Evolutionary conservation across 2,797 vertebrate genomes (phyloP), one percentile per base, ranked within the genome.

Genomic region (Chelonia mydas): DNA sequence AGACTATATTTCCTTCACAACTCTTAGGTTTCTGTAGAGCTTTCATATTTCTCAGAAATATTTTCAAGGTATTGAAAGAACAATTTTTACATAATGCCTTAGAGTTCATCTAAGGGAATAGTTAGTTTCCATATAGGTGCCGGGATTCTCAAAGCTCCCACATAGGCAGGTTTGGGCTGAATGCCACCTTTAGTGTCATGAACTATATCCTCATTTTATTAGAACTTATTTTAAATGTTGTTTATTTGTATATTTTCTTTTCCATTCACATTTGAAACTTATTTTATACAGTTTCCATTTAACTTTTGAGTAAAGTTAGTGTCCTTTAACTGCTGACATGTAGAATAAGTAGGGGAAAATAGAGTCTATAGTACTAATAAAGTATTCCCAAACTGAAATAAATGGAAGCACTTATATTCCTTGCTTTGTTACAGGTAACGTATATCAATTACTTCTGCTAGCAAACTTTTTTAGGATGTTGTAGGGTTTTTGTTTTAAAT

Each of bases 31-130:
- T 96, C 88, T 81, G 78, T 21, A 76, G 83, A 95, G 87, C 88
- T 59, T 95, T 96, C 90, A 51, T 92, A 84, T 96, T 96, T 95
- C 93, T 95, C 76, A 92, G 90, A 93, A 93, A 83, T 91, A 93
- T 96, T 96, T 77, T 95, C 93, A 97, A 95, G 94, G 94, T 87
- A 77, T 77, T 31, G 45, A 68, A 84, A 90, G 92, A 94, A 54
- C 27, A 72, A 83, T 72, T 92, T 91, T 88, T 89, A 25, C 83
- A 79, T 91, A 79, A 87, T 93, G 84, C 81, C 59, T 91, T 92
- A 93, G 59, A n/a, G 8, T 84, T 81, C 86, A 93, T 84, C 59
- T 93, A 89, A 96, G 95, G 93, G 59, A 81, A 93, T 89, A 81
- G 93, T 37, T 92, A 84, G 50, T 93, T 96, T 94, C n/a, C 57